phyloP scores from a whole-genome alignment of 2,113 vertebrate species.

The Mionectes macconnelli region DNA sequence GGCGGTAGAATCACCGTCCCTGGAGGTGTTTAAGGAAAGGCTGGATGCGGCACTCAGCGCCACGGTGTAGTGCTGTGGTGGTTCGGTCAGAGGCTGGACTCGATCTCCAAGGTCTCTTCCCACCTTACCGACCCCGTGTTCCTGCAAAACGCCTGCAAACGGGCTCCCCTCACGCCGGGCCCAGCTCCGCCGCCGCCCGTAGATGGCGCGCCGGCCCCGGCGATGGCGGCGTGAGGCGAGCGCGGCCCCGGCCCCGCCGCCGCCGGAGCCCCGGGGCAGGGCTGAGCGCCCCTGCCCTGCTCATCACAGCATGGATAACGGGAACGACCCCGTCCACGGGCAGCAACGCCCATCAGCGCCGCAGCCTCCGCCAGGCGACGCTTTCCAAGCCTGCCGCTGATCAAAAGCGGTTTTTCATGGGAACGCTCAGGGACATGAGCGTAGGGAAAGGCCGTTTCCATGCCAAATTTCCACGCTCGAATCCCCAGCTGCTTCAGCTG shows the following conservation, averaged over 20 bases:
- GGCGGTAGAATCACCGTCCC: rapidly evolving
- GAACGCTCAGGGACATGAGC: neutral
- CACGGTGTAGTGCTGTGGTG: neutral
- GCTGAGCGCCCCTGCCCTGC: neutral
- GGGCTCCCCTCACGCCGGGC: neutral
- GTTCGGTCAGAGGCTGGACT: neutral
- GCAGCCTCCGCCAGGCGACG: neutral
- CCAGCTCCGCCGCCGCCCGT: neutral
- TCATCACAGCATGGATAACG: neutral
- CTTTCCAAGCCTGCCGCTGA: neutral
- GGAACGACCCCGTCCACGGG: neutral
- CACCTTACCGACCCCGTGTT: neutral
- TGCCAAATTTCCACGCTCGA: neutral
- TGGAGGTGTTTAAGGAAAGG: neutral
- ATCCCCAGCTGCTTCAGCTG: neutral
- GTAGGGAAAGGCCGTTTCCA: neutral
- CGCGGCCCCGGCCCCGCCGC: neutral
- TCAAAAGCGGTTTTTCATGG: neutral
- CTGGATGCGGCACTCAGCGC: neutral
- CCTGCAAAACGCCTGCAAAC: neutral
- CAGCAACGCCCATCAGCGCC: neutral
- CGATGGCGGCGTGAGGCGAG: neutral
- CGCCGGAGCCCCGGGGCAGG: neutral
- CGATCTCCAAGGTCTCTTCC: neutral
- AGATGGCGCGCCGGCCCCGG: neutral